Evolutionary conservation across 1,140 invertebrate genomes (phyloP), one percentile per base, ranked within the genome.

Genomic region (Drosophila tani): DNA sequence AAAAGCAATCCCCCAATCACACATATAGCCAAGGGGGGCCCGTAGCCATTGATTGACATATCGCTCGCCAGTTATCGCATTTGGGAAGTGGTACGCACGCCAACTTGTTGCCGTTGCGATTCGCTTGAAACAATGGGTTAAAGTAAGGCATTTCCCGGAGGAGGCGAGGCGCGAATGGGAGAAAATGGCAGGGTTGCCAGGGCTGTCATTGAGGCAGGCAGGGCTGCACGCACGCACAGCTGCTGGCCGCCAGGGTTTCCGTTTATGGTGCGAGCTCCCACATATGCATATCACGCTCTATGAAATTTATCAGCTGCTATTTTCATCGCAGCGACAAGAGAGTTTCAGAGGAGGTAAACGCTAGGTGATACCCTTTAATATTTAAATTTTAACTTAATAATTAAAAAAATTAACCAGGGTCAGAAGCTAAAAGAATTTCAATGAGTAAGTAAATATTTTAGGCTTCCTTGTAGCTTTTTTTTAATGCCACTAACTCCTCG

Each of bases 211-310:
- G 51, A 32, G 15, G 51, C 51, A 17, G 51, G 51, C 51, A 17
- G 51, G 51, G 51, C 14, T 32, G 35, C 53, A 46, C 19, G 35
- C 43, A 62, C 51, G 56, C 77, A 79, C 78, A 85, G 79, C 79
- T 74, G 77, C 67, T 80, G 83, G 70, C 63, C 65, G 70, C 63
- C 65, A 57, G 67, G 64, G 67, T 88, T 86, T 88, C 84, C 83
- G 71, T 81, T 75, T 84, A 56, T 71, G 80, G 76, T 50, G 27
- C 38, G 53, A 51, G 53, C 24, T 15, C 66, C 84, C 66, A 84
- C 32, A 88, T 79, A 81, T 71, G 84, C 81, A 78, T 88, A 88
- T 88, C 84, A 79, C 62, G 47, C 59, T 47, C 63, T 59, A 74
- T 74, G 59, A 80, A 80, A 67, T 57, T 67, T 80, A 80, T 80